phyloP scores from a whole-genome alignment of 2,113 vertebrate genomes.

The Blennius ocellaris region DNA sequence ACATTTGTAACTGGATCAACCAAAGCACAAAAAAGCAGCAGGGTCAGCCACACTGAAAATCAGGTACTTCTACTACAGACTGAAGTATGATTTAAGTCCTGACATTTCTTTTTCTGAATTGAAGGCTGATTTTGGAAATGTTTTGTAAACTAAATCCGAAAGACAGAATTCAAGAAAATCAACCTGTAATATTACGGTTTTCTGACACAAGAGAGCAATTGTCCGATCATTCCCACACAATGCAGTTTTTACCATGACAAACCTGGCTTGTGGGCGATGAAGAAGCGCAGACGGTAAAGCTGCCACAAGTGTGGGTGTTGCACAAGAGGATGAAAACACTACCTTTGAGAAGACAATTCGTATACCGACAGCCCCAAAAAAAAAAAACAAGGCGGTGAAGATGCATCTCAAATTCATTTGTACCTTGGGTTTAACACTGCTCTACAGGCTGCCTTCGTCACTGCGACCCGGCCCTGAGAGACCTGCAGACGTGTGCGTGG shows the following conservation, averaged over 20 bases:
- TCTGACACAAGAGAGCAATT: slow-evolving; percentile 15
- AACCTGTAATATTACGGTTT: not conserved
- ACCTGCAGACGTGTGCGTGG: slow-evolving; percentile 32
- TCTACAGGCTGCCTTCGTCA: slow-evolving; percentile 34
- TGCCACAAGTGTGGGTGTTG: slow-evolving; percentile 22
- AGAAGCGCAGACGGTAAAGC: slow-evolving; percentile 26
- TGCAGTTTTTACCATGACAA: not conserved
- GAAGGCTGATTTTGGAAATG: slow-evolving; percentile 12
- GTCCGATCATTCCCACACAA: slow-evolving; percentile 3
- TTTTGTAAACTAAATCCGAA: slow-evolving; percentile 47
- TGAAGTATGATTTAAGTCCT: slow-evolving; percentile 14
- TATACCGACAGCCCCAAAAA: slow-evolving; percentile 33
- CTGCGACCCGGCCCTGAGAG: slow-evolving; percentile 24
- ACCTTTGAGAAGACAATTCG: slow-evolving; percentile 43
- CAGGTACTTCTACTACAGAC: slow-evolving; percentile 15
- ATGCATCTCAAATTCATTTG: slow-evolving; percentile 46
- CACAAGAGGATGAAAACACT: slow-evolving; percentile 44
- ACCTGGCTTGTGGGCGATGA: not conserved
- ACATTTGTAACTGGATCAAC: not conserved
- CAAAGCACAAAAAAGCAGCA: slow-evolving; percentile 33
- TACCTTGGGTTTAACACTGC: slow-evolving; percentile 66
- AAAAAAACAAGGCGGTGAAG: slow-evolving; percentile 35
- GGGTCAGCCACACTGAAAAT: slow-evolving; percentile 23
- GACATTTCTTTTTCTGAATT: not conserved
- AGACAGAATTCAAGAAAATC: slow-evolving; percentile 11